Evolutionary conservation across 2,888 invertebrate genomes (phyloP).

Genomic region (Brachyopa scutellaris): DNA sequence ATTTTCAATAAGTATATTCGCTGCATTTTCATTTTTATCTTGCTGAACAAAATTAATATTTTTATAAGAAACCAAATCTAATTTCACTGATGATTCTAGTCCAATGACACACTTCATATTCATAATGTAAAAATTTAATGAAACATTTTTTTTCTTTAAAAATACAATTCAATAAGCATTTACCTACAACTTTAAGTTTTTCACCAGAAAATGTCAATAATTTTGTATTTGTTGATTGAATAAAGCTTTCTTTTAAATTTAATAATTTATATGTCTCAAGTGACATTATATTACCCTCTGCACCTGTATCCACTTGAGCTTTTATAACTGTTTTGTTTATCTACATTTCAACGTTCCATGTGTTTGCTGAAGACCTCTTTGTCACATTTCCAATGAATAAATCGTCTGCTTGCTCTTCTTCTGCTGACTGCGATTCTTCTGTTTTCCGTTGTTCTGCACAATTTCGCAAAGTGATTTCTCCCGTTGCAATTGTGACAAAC

Average conservation of each 20-base stretch:
- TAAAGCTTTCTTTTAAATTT: neutral
- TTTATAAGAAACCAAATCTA: too few species aligned
- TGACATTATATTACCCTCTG: neutral
- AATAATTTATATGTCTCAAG: neutral
- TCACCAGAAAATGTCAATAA: neutral
- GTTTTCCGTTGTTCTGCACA: neutral
- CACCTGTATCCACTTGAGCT: constrained; percentile 8
- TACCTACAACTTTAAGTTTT: neutral
- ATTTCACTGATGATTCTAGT: neutral
- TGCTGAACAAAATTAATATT: too few species aligned
- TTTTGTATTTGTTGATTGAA: too few species aligned
- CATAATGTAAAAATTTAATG: too few species aligned
- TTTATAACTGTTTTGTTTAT: neutral
- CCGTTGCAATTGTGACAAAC: neutral
- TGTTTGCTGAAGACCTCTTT: neutral
- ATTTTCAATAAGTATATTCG: constrained; percentile 29
- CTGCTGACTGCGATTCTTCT: neutral
- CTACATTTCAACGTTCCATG: neutral
- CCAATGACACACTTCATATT: neutral
- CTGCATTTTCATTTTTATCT: neutral
- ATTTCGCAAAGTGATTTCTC: neutral
- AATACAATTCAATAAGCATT: too few species aligned
- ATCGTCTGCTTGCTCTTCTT: neutral
- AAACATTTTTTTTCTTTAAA: too few species aligned
- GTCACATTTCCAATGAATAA: neutral